Evolutionary conservation across 2,113 vertebrate genomes (phyloP).

Genomic region (Hyperopisus bebe): DNA sequence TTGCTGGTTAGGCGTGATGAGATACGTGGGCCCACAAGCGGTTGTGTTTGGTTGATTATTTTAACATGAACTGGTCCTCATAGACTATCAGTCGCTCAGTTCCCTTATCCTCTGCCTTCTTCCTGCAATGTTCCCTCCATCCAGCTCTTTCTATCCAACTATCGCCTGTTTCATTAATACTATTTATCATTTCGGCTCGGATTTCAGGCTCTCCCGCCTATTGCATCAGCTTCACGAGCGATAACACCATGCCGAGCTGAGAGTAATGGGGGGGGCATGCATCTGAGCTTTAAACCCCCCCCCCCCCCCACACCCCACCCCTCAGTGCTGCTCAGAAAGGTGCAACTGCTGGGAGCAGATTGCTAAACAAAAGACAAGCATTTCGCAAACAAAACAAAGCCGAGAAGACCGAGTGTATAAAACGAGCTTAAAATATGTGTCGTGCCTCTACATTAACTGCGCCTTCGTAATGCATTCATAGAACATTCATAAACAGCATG

Average conservation of each 20-base stretch:
- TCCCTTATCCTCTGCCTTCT: not conserved
- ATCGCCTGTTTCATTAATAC: not conserved
- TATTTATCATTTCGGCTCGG: not conserved
- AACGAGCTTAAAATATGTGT: not conserved
- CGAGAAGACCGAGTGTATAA: not conserved
- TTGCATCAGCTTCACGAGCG: not conserved
- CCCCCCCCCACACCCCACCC: not conserved
- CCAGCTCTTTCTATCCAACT: not conserved
- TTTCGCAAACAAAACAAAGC: not conserved
- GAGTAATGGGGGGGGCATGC: not conserved
- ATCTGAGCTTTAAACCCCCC: not conserved
- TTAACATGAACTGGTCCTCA: not conserved
- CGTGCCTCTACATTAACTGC: not conserved
- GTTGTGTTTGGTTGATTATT: not conserved
- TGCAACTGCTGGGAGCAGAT: not conserved
- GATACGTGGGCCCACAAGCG: not conserved
- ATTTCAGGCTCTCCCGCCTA: not conserved
- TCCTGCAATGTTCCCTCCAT: not conserved
- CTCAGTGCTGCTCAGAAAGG: not conserved
- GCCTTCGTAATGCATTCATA: not conserved
- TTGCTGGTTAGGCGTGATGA: not conserved
- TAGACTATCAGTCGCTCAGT: not conserved
- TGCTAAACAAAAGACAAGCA: not conserved
- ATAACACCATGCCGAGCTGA: not conserved
- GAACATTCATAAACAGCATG: not conserved